Base-by-base conservation (phyloP, 1,140 invertebrate species). In the Drosophila nikananu region DNA sequence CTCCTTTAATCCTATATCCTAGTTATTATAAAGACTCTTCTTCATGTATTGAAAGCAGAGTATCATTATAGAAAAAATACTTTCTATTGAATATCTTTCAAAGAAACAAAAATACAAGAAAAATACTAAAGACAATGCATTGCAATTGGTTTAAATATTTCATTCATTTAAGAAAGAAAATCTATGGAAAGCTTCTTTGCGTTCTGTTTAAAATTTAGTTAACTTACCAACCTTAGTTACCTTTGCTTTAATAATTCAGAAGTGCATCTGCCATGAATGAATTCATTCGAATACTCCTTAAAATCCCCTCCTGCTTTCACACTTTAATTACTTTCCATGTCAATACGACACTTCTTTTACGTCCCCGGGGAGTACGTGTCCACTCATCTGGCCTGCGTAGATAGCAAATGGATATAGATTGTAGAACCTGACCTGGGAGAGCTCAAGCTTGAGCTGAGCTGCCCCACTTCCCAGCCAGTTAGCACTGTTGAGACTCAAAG, bases 391-490 rank as follows among this genome's bases (percentile, higher is more conserved):
- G 46, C 15, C 13, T 44, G 32, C 37, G 63, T 58, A 39, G 46
- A 27, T 35, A 9, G 10, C 23, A 23, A 61, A 37, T 52, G 46
- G 37, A 32, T n/a, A 30, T 61, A 37, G 42, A 48, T 64, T 70
- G 55, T 46, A 46, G 55, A 35, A 54, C 44, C 66, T 41, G 15
- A 23, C 7, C 15, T 7, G 12, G 27, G 5, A 15, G 6, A 15
- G 19, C 27, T 52, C 49, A 8, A 4, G 21, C 19, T 23, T 15
- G 4, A 54, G 19, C 51, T 21, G 37, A 37, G 37, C 70, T 77
- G 73, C 67, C 73, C 62, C 74, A 77, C 54, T 67, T 66, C 32
- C 37, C 55, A 35, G 55, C 37, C 66, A 77, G 54, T 76, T 59
- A 65, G 61, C 52, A 48, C 46, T 30, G 61, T 77, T 46, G 35